Conservation (phyloP, 1,140 invertebrate genomes). For the Drosophila novamexicana region DNA sequence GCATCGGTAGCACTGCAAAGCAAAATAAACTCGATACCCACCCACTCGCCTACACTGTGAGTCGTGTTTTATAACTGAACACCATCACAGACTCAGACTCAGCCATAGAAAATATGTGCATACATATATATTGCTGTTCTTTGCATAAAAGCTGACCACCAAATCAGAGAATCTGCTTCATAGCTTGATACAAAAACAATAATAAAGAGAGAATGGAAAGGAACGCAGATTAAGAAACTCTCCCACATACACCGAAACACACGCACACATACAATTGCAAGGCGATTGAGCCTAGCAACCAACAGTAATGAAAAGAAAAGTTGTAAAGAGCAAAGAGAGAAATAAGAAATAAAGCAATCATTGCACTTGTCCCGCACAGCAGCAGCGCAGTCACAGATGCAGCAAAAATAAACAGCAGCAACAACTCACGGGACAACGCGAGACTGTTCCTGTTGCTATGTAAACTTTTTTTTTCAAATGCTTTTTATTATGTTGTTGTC, state of each 20-base stretch:
- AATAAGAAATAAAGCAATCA: constrained; percentile 68
- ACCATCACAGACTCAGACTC: constrained; percentile 12
- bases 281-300: constrained; percentile 68
- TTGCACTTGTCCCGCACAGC: constrained; percentile 67
- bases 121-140: constrained; percentile 57
- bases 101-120: constrained; percentile 33
- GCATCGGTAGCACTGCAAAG: constrained; percentile 47
- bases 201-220: constrained; percentile 1
- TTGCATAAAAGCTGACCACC: constrained; percentile 55
- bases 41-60: background rate
- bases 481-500: constrained; percentile 27
- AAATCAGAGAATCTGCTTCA: constrained; percentile 45
- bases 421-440: background rate
- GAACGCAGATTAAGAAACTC: background rate
- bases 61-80: constrained; percentile 25
- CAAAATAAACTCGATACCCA: background rate
- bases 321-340: constrained; percentile 49
- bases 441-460: constrained; percentile 57
- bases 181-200: constrained; percentile 24
- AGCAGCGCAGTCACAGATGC: constrained; percentile 18
- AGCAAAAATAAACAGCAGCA: constrained; percentile 12
- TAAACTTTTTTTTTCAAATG: constrained; percentile 32
- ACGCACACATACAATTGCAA: constrained; percentile 43
- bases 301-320: constrained; percentile 67
- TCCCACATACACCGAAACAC: background rate